phyloP scores from a whole-genome alignment of 2,113 vertebrate genomes.

The Melanotaenia duboulayi region DNA sequence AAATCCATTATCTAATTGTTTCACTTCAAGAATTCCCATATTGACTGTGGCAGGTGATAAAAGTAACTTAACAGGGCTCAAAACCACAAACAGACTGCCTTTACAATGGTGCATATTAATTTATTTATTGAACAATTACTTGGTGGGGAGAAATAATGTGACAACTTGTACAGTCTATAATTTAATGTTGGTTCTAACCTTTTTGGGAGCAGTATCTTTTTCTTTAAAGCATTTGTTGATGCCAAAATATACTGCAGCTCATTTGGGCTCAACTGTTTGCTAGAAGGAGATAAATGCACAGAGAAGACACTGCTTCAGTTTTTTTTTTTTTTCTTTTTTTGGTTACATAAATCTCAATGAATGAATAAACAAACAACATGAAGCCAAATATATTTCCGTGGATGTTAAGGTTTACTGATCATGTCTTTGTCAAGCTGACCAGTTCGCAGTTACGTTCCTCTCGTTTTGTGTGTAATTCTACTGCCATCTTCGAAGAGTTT shows the following conservation, averaged over 20 bases:
- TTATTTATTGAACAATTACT: slow-evolving; percentile 83
- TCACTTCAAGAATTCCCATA: slow-evolving; percentile 17
- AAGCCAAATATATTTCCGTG: slow-evolving; percentile 84
- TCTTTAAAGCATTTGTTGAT: slow-evolving; percentile 17
- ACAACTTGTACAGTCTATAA: slow-evolving; percentile 75
- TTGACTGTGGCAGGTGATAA: neutral
- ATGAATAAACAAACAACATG: slow-evolving; percentile 80
- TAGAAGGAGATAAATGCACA: slow-evolving; percentile 27
- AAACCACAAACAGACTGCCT: slow-evolving; percentile 67
- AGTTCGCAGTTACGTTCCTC: slow-evolving; percentile 61
- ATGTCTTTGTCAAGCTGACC: slow-evolving; percentile 56
- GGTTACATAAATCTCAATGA: slow-evolving; percentile 68
- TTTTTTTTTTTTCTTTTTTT: slow-evolving; percentile 31
- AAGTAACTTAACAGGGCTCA: slow-evolving; percentile 48
- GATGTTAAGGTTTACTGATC: slow-evolving; percentile 75
- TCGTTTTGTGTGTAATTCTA: slow-evolving; percentile 70
- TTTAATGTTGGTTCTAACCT: slow-evolving; percentile 58
- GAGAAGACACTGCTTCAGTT: slow-evolving; percentile 69
- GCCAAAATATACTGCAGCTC: slow-evolving; percentile 8
- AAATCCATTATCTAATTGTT: slow-evolving; percentile 21
- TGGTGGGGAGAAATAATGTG: slow-evolving; percentile 67
- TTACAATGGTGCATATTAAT: slow-evolving; percentile 72
- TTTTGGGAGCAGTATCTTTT: slow-evolving; percentile 70
- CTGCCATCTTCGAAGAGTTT: slow-evolving; percentile 79
- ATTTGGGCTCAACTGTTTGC: slow-evolving; percentile 43